These are phyloP conservation scores for Casuarius casuarius DNA, from an alignment of 2,113 vertebrate species.

Conservation along the genomic window DNA sequence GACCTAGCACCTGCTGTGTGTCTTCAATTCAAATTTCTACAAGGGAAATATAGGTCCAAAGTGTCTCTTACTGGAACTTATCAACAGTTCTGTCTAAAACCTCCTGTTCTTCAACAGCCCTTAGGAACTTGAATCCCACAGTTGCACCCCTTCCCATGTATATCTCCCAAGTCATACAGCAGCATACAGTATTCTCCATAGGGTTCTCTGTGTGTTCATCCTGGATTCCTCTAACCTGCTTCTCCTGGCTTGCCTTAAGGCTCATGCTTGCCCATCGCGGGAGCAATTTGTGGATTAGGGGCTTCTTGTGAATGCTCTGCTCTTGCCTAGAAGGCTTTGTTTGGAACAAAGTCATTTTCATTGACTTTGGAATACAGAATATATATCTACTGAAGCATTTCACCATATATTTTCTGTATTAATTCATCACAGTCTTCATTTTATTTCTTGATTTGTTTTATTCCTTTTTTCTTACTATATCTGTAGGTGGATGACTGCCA, in stretches of 20 bases:
- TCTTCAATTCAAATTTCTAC: background rate
- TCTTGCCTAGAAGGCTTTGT: background rate
- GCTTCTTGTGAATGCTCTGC: background rate
- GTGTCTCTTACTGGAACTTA: background rate
- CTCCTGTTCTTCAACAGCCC: background rate
- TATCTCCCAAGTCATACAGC: background rate
- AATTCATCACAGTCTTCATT: background rate
- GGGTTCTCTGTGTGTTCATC: background rate
- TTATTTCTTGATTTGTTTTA: background rate
- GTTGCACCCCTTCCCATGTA: background rate
- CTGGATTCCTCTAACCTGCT: background rate
- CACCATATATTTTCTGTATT: background rate
- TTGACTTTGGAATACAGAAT: background rate
- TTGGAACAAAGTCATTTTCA: background rate
- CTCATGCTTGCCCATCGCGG: background rate
- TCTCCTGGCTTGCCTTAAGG: background rate
- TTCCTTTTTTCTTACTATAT: background rate
- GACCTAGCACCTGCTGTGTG: rapidly evolving
- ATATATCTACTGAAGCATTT: background rate
- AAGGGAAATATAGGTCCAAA: background rate
- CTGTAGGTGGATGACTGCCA: background rate
- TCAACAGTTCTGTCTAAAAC: background rate
- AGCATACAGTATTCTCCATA: background rate
- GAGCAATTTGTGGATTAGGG: background rate
- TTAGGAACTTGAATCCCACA: background rate